These are phyloP conservation scores for Globodera ellingtonae DNA, from an alignment of 1,140 invertebrate genomes.

Conservation along the genomic window DNA sequence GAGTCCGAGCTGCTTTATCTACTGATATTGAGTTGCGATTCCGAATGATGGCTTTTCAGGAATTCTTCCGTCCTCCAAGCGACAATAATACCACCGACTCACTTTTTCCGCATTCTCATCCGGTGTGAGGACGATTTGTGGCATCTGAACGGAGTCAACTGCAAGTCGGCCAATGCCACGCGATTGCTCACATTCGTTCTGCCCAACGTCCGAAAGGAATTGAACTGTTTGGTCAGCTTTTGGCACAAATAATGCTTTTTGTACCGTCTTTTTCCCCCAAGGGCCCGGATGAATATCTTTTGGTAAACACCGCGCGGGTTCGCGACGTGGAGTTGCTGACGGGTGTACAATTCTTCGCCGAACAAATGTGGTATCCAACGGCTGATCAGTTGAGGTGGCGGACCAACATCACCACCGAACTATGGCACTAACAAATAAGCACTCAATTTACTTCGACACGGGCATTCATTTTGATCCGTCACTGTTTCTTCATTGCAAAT, in stretches of 20 bases:
- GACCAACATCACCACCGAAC: constrained; percentile 28
- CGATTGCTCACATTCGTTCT: constrained; percentile 46
- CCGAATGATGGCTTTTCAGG: constrained; percentile 4
- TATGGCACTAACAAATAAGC: constrained; percentile 9
- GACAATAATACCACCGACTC: constrained; percentile 31
- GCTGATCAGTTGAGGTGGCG: constrained; percentile 28
- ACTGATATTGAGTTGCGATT: not conserved
- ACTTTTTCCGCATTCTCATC: constrained; percentile 49
- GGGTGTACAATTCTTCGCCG: constrained; percentile 31
- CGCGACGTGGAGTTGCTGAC: constrained; percentile 49
- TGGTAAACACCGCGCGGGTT: constrained; percentile 48
- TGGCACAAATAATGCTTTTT: not conserved
- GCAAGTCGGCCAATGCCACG: constrained; percentile 32
- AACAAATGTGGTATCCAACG: constrained; percentile 33
- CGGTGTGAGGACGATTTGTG: constrained; percentile 46
- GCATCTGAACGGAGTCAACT: constrained; percentile 47
- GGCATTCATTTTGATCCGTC: no score
- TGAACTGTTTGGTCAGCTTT: constrained; percentile 46
- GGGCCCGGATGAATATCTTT: constrained; percentile 39
- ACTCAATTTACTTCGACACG: not conserved
- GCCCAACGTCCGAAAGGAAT: constrained; percentile 39
- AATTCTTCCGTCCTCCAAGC: not conserved
- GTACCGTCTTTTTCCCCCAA: constrained; percentile 19
- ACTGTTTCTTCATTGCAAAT: no score
- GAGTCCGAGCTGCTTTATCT: no score